A percentile compares a stretch with the other conserved stretches of the same genome.
Evolutionary conservation across 2,113 vertebrate genomes (phyloP).

Genomic region (Zosterops hypoxanthus): DNA sequence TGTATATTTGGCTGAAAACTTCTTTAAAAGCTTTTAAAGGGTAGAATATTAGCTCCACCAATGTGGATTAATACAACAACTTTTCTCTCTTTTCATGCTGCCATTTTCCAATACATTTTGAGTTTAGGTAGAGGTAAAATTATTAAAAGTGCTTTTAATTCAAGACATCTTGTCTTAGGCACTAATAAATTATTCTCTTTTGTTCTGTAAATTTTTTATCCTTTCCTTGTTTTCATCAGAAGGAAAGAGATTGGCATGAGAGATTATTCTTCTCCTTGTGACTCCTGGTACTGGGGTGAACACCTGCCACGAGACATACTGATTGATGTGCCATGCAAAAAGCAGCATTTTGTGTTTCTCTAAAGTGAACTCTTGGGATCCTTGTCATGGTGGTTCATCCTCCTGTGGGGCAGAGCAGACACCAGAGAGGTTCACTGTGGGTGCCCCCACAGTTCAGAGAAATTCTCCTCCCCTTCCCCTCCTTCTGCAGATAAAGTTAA

Average conservation of each 20-base stretch:
- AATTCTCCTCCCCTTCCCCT: not conserved
- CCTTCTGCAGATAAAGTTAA: not conserved
- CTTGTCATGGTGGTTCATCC: not conserved
- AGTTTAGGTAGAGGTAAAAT: not conserved
- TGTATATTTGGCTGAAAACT: not conserved
- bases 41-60: not conserved
- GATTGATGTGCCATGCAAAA: not conserved
- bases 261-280: not conserved
- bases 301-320: not conserved
- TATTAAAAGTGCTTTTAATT: not conserved
- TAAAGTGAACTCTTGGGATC: not conserved
- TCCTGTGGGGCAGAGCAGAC: not conserved
- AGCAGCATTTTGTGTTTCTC: not conserved
- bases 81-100: not conserved
- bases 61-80: not conserved
- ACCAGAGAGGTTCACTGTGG: too few relatives aligned
- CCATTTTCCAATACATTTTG: not conserved
- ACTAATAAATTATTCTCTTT: not conserved
- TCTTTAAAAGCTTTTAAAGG: not conserved
- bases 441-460: not conserved
- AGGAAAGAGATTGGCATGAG: not conserved
- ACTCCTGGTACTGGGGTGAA: fast-evolving
- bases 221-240: not conserved
- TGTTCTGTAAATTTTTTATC: not conserved
- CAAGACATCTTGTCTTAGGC: not conserved